These are phyloP conservation scores for Enteromius paludinosus DNA, from an alignment of 2,797 vertebrate genomes.

Conservation along the genomic window DNA sequence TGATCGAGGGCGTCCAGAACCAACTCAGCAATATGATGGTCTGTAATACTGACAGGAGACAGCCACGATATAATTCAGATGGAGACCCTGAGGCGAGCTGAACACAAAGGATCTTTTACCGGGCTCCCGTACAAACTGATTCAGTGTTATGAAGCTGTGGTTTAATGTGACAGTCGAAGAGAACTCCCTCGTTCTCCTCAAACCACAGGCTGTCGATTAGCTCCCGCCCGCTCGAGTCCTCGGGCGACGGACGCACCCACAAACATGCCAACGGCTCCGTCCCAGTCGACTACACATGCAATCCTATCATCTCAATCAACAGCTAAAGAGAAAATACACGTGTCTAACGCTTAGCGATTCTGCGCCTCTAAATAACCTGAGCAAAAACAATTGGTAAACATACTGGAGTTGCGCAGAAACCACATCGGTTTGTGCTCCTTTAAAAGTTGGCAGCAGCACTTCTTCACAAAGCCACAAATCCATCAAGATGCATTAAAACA, in stretches of 20 bases:
- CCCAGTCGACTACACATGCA: conserved; percentile 32
- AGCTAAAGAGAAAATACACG: conserved; percentile 13
- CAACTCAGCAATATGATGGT: conserved; percentile 5
- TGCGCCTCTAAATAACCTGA: not conserved
- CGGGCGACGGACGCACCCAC: conserved; percentile 63
- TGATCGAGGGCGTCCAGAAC: conserved; percentile 25
- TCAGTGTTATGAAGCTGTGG: conserved; percentile 29
- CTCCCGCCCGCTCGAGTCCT: conserved; percentile 60
- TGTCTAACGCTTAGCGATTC: not conserved
- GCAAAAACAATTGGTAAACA: not conserved
- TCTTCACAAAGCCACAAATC: conserved; percentile 55
- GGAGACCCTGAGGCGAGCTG: conserved; percentile 31
- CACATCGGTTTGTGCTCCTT: conserved; percentile 32
- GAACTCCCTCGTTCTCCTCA: conserved; percentile 63
- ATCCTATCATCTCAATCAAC: conserved; percentile 23
- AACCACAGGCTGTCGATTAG: conserved; percentile 68
- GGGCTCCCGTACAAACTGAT: not conserved
- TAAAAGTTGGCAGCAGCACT: conserved; percentile 49
- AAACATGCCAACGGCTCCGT: conserved; percentile 61
- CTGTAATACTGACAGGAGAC: conserved; percentile 6
- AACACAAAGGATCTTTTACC: conserved; percentile 45
- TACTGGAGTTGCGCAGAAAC: not conserved
- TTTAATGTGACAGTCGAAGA: conserved; percentile 55
- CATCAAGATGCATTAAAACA: conserved; percentile 50
- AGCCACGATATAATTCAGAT: conserved; percentile 24